Base-by-base conservation (phyloP, 2,113 vertebrate species). In the Ageneiosus marmoratus region DNA sequence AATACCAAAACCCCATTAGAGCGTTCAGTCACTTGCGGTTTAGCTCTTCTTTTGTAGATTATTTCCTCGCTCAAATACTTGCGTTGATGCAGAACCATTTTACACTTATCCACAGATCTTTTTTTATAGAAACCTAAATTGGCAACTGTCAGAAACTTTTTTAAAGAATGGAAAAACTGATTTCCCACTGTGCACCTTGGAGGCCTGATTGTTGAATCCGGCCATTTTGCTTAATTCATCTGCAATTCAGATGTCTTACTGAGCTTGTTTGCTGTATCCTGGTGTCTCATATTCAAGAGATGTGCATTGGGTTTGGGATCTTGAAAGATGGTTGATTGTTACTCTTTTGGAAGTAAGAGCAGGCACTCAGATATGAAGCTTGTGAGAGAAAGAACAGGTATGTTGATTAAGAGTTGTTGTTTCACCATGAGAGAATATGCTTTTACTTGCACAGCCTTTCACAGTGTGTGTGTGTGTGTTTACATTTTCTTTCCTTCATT, bases 171-270 rank as follows among this genome's bases (percentile, higher is more conserved):
- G 82, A 79, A 77, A 53, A 58, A 41, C 84, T 51, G 81, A 73
- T 75, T 83, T 78, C 83, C 81, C 48, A 55, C n/a, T n/a, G n/a
- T n/a, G n/a, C n/a, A n/a, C n/a, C n/a, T n/a, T n/a, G n/a, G n/a
- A n/a, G n/a, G n/a, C n/a, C n/a, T n/a, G n/a, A n/a, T n/a, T n/a
- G n/a, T n/a, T n/a, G n/a, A 86, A 88, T 86, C 79, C 70, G 62
- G 82, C 75, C 53, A 84, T 88, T 88, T 86, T 74, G 55, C 32
- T 74, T 79, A 50, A 83, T 86, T 88, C 83, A 72, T 77, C 73
- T 85, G 77, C 69, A 85, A 81, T 84, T 86, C 73, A 86, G 74
- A 86, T 85, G 81, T 65, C 50, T 83, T 85, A 86, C 83, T 86
- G 83, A 85, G 72, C 81, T 84, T 78, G 37, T 41, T 41, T 41